These are phyloP conservation scores for Cisticola juncidis DNA, from an alignment of 2,113 vertebrate species.

Conservation along the genomic window DNA sequence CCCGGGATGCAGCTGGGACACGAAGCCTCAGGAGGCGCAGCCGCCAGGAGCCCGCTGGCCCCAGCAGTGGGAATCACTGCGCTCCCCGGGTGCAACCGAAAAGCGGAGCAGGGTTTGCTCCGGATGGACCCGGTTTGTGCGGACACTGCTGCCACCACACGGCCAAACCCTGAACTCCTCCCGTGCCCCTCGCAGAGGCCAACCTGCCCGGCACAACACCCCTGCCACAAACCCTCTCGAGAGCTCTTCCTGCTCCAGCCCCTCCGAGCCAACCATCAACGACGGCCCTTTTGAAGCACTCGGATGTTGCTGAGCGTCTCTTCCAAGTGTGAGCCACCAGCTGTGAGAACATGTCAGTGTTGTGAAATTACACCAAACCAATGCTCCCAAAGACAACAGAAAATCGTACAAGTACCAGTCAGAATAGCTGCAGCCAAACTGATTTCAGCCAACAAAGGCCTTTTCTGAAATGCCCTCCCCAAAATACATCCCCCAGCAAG, in stretches of 20 bases:
- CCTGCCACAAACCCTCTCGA: not conserved
- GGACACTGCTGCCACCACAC: conserved; percentile 45
- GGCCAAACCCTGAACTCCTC: not conserved
- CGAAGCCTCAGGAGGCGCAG: rapidly evolving
- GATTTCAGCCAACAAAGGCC: not conserved
- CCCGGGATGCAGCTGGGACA: not conserved
- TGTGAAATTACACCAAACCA: rapidly evolving
- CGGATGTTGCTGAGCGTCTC: not conserved
- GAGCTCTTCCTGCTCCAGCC: not conserved
- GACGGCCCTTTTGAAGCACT: not conserved
- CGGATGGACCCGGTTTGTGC: rapidly evolving
- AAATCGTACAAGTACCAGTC: not conserved
- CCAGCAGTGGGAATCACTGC: not conserved
- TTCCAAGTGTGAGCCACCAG: not conserved
- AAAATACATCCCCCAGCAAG: not conserved
- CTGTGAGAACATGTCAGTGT: not conserved
- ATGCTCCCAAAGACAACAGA: not conserved
- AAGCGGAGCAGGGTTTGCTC: rapidly evolving
- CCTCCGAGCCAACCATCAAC: not conserved
- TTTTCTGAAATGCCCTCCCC: not conserved
- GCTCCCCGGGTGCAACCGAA: rapidly evolving
- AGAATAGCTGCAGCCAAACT: not conserved
- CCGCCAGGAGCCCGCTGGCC: not conserved
- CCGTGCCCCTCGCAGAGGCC: not conserved
- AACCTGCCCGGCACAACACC: not conserved